Evolutionary conservation across 2,797 vertebrate species (phyloP), one percentile per base, ranked within the genome.

Genomic region (Petrocephalus sullivani): DNA sequence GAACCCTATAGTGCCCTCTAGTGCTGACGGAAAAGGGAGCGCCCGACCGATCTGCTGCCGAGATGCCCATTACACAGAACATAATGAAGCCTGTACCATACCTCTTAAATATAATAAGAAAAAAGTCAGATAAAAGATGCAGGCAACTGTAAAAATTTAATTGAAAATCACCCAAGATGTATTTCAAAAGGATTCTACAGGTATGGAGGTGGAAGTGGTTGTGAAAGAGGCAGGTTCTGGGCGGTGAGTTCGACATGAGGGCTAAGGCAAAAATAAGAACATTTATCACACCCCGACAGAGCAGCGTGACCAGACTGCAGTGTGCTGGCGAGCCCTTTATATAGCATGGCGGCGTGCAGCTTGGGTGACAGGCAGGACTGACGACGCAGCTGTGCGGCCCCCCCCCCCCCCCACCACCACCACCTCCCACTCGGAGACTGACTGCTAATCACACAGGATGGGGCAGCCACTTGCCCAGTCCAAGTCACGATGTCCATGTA

Each of bases 261-360:
- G 41, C 75, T 81, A 49, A 41, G 19, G 75, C 75, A 81, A 81
- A 81, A 81, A 81, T 81, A 41, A 46, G 46, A 81, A 81, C 75
- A 81, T 81, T 81, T n/a, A 49, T 81, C 37, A 81, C 37, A 49
- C 37, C 75, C 75, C 41, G 2, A 81, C 75, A 49, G 75, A 81
- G 75, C 6, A 49, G 75, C 75, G 64, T 71, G 41, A 81, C 75
- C 75, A 81, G 16, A 49, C 37, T 46, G 33, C 16, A n/a, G 71
- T 46, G 37, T 78, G 75, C 37, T 46, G 41, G 75, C 41, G 46
- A 81, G 41, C 41, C 75, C 75, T 71, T 71, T 37, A 71, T 71
- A 37, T 71, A 37, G 64, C 64, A 71, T 71, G 64, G 33, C 33
- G 64, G 64, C 64, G 28, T 16, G 64, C 28, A 5, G 64, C 64